These are phyloP conservation scores for Rugalucina vietnamica DNA, from an alignment of 2,888 invertebrate species.

Conservation along the genomic window DNA sequence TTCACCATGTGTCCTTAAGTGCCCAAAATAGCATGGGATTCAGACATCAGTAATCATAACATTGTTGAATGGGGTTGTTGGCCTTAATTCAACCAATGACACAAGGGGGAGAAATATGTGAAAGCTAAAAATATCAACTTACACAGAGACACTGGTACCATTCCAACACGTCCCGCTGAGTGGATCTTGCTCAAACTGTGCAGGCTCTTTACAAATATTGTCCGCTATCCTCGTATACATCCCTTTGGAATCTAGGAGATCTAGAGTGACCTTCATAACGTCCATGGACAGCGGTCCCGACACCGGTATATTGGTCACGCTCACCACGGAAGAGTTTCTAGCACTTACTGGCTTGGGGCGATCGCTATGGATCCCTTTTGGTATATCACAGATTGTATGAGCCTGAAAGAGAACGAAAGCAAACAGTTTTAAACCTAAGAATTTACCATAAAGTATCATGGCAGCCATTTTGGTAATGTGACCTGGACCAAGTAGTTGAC, in stretches of 20 bases:
- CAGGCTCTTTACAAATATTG: constrained; percentile 44
- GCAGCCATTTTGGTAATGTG: too few relatives aligned
- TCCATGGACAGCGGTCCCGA: constrained; percentile 53
- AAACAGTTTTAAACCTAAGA: too few relatives aligned
- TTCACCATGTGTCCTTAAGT: too few relatives aligned
- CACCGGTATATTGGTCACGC: constrained; percentile 16
- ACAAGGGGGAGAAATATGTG: too few relatives aligned
- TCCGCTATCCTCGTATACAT: constrained; percentile 54
- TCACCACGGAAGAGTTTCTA: neutral
- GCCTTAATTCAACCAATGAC: too few relatives aligned
- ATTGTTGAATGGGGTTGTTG: too few relatives aligned
- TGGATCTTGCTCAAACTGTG: constrained; percentile 51
- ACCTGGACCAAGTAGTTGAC: too few relatives aligned
- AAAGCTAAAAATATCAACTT: too few relatives aligned
- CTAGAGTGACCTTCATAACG: constrained; percentile 57
- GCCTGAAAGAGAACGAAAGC: constrained; percentile 50
- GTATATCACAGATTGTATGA: constrained; percentile 54
- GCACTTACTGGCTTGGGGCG: constrained; percentile 16
- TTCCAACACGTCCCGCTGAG: constrained; percentile 60
- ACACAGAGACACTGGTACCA: constrained; percentile 54
- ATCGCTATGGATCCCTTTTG: neutral
- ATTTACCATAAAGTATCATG: too few relatives aligned
- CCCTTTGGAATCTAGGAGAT: constrained; percentile 58
- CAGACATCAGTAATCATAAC: too few relatives aligned
- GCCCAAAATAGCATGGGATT: too few relatives aligned